These are phyloP conservation scores for Papilio polyxenes DNA, from an alignment of 1,140 invertebrate species.

Conservation along the genomic window DNA sequence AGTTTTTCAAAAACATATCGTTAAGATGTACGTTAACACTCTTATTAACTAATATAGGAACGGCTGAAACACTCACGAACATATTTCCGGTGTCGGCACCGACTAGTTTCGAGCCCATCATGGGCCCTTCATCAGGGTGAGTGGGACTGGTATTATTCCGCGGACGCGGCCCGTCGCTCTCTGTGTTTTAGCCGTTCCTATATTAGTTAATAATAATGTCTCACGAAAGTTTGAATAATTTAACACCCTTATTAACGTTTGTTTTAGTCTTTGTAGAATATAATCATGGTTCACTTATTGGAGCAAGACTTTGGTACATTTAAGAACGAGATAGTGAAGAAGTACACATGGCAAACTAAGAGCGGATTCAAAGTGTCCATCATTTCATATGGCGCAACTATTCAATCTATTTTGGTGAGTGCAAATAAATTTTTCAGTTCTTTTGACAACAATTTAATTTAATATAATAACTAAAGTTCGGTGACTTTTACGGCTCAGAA, in stretches of 20 bases:
- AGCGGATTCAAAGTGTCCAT: slow-evolving; percentile 83
- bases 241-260: not conserved
- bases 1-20: not conserved
- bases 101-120: too few relatives aligned
- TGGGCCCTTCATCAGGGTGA: too few relatives aligned
- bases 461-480: not conserved
- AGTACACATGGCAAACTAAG: slow-evolving; percentile 83
- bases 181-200: too few relatives aligned
- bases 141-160: too few relatives aligned
- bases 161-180: too few relatives aligned
- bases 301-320: slow-evolving; percentile 61
- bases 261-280: not conserved
- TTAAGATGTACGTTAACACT: too few relatives aligned
- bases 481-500: too few relatives aligned
- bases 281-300: slow-evolving; percentile 59
- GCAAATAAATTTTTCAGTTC: not conserved
- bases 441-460: not conserved
- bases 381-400: slow-evolving; percentile 89
- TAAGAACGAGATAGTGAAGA: slow-evolving; percentile 68
- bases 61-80: too few relatives aligned
- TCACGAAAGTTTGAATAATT: too few relatives aligned
- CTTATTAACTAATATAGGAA: too few relatives aligned
- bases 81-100: too few relatives aligned
- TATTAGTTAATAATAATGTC: too few relatives aligned
- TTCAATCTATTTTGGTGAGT: slow-evolving; percentile 86